phyloP scores from a whole-genome alignment of 2,888 invertebrate species.

The Drosophila kanekoi region DNA sequence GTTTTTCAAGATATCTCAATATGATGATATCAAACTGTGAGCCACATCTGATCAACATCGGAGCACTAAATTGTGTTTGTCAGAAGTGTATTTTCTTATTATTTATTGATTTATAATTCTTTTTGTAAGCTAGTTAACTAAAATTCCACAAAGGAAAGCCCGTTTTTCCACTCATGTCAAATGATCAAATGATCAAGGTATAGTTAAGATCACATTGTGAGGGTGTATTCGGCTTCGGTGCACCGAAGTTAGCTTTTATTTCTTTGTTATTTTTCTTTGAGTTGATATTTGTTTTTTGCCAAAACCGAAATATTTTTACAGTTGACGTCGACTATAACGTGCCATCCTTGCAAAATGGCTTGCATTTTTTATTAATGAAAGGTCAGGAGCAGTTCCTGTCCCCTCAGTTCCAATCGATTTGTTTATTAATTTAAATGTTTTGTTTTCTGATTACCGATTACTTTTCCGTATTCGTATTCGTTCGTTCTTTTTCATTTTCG shows the following conservation, averaged over 20 bases:
- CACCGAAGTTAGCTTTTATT: slow-evolving; percentile 21
- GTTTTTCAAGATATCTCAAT: too few relatives aligned
- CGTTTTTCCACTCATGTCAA: too few relatives aligned
- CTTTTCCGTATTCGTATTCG: slow-evolving; percentile 6
- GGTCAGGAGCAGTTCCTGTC: slow-evolving; percentile 73
- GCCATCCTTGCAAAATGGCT: slow-evolving; percentile 90
- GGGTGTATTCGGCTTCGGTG: slow-evolving; percentile 16
- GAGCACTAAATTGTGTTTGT: too few relatives aligned
- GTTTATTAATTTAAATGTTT: slow-evolving; percentile 17
- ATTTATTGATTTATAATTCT: too few relatives aligned
- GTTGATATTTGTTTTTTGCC: slow-evolving; percentile 37
- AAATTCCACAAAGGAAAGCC: too few relatives aligned
- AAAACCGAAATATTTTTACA: slow-evolving; percentile 85
- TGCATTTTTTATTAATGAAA: slow-evolving; percentile 87
- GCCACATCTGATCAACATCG: too few relatives aligned
- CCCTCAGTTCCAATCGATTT: slow-evolving; percentile 20
- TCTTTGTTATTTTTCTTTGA: slow-evolving; percentile 38
- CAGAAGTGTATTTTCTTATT: too few relatives aligned
- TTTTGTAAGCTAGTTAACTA: too few relatives aligned
- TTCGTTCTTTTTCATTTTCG: not conserved
- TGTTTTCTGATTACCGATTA: slow-evolving; percentile 7
- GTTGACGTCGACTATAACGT: slow-evolving; percentile 90
- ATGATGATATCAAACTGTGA: too few relatives aligned
- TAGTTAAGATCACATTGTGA: not conserved
- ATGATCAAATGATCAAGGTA: too few relatives aligned